Base-by-base conservation (phyloP, 1,140 invertebrate genomes). In the Drosophila ficusphila region DNA sequence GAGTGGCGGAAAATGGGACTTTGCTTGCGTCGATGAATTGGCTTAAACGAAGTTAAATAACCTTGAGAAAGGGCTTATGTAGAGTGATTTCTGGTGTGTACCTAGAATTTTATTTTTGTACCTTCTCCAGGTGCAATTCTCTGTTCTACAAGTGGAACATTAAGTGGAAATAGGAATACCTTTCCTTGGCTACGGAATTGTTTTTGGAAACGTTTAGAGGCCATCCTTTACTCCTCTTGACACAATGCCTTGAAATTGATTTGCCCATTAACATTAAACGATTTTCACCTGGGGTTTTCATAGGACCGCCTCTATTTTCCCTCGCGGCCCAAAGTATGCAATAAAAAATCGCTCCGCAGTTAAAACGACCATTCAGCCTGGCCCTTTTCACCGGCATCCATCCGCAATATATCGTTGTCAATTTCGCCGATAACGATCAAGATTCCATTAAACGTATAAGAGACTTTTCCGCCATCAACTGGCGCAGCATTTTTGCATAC, bases 331-430 rank as follows among this genome's bases (percentile, higher is more conserved):
- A 6, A 44, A 60, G 60, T 61, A 39, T 61, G 41, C 54, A 31
- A 25, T 64, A 60, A 65, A 62, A 62, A 64, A 49, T 25, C 33
- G 34, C 25, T 62, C 21, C 57, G 23, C 42, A 67, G 19, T 67
- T 64, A 41, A 51, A 67, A 47, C 60, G 36, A 41, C 41, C 29
- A 34, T 42, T 67, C 19, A 25, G 16, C 53, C 36, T 29, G 33
- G 11, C 14, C 23, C 23, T 34, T 39, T 25, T 39, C 16, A 8
- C 16, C 33, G 3, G 21, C 60, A 23, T 14, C 36, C 38, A 57
- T 36, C 58, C 42, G 58, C 62, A 60, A 67, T 67, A 67, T 67
- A 67, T 67, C 60, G 60, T 39, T 67, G 62, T 52, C 62, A 67
- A 67, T 67, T 67, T 67, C 36, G 19, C 36, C 34, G 62, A 67